Percentiles rank a stretch among this genome's conserved stretches.
These are phyloP conservation scores for Pelobates cultripes DNA, from an alignment of 2,797 vertebrate species.

Conservation along the genomic window DNA sequence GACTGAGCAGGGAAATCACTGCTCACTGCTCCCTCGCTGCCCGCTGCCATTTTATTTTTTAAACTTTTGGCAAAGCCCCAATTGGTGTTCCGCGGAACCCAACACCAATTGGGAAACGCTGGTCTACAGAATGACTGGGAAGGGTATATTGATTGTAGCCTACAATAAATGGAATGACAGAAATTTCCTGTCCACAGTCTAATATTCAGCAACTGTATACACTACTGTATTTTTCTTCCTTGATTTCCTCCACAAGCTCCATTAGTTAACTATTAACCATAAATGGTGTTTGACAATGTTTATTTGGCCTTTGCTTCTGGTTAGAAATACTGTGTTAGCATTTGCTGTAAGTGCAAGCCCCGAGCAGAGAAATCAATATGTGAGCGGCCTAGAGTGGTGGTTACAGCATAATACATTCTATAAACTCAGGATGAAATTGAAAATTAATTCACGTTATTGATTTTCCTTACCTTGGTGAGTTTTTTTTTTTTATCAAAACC, in stretches of 20 bases:
- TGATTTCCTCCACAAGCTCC: background rate
- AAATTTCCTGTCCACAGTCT: no score
- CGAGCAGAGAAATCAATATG: conserved; percentile 57
- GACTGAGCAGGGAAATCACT: no score
- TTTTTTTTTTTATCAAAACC: conserved; percentile 22
- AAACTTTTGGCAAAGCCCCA: no score
- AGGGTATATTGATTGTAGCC: no score
- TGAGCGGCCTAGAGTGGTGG: conserved; percentile 51
- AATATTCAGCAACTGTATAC: no score
- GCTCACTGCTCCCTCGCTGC: no score
- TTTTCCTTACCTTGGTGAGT: conserved; percentile 26
- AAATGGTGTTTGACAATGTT: conserved; percentile 20
- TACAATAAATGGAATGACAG: no score
- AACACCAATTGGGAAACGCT: no score
- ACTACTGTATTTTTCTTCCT: background rate
- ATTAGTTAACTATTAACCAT: conserved; percentile 8
- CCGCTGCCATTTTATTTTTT: no score
- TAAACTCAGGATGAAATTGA: conserved; percentile 58
- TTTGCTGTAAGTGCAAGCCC: conserved; percentile 55
- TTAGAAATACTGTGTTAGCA: conserved; percentile 55
- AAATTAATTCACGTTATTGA: conserved; percentile 58
- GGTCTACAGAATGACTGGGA: no score
- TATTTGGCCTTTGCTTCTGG: background rate
- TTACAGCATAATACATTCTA: conserved; percentile 54
- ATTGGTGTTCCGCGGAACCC: no score